Evolutionary conservation across 2,888 invertebrate species (phyloP), one percentile per base, ranked within the genome.

Genomic region (Corbicula japonica): DNA sequence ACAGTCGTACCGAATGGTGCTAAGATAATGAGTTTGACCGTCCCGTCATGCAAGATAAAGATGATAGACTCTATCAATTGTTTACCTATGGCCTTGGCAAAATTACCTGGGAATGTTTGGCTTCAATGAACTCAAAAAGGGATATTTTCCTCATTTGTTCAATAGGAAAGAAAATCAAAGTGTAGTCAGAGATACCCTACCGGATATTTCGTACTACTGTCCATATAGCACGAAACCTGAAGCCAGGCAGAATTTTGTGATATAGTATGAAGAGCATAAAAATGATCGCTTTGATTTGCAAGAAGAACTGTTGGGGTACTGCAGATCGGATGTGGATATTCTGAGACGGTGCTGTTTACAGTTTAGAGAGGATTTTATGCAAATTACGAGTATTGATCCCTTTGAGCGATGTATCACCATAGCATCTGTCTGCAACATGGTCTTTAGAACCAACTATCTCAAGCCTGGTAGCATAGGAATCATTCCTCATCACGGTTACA

Each of bases 71-170:
- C n/a, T n/a, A n/a, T n/a, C n/a, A n/a, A n/a, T n/a, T n/a, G n/a
- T n/a, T n/a, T n/a, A n/a, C n/a, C n/a, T n/a, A n/a, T n/a, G n/a
- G 61, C 65, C n/a, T 50, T 79, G 12, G 44, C 63, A 15, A 61
- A 75, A 18, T 26, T 79, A 8, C n/a, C n/a, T n/a, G n/a, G n/a
- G n/a, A 61, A 54, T 63, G 52, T 75, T 79, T 66, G 70, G 71
- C 6, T 56, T 71, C 8, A 21, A 35, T 15, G 74, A 79, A 48
- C 23, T 79, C 15, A 44, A 38, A 23, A 79, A 79, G 52, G 75
- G 75, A n/a, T 66, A 75, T 52, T 79, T 79, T 50, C 75, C 79
- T n/a, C 75, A 79, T 61, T 46, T 79, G 12, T 71, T 26, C 30
- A 71, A 71, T 30, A 34, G 21, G 21, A 50, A 50, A n/a, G 71